Percentiles rank a stretch among this genome's conserved stretches.
These are phyloP conservation scores for Drosophila longiperda DNA, from an alignment of 2,888 invertebrate species.

Conservation along the genomic window DNA sequence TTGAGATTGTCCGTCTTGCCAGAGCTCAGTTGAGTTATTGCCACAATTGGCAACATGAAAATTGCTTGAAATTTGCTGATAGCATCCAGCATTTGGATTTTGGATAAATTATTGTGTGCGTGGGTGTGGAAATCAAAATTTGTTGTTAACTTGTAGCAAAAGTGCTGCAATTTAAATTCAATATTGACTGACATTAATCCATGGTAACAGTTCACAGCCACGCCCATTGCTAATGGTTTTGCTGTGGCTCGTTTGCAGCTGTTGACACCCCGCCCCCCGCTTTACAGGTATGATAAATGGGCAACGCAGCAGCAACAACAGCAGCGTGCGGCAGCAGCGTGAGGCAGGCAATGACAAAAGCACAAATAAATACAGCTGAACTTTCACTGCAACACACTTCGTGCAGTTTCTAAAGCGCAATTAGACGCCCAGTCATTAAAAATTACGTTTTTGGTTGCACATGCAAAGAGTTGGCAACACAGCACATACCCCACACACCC, in stretches of 20 bases:
- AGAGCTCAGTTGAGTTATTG: constrained; percentile 50
- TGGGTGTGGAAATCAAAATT: background rate
- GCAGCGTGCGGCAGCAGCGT: constrained; percentile 40
- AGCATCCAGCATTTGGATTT: constrained; percentile 20
- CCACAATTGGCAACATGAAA: constrained; percentile 33
- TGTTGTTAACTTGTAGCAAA: background rate
- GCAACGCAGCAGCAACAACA: constrained; percentile 30
- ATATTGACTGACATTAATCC: constrained; percentile 19
- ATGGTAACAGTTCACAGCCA: background rate
- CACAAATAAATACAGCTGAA: constrained; percentile 44
- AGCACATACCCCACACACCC: background rate
- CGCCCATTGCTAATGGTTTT: constrained; percentile 40
- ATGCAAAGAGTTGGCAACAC: constrained; percentile 50
- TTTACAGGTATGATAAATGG: constrained; percentile 66
- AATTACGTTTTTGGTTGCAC: constrained; percentile 70
- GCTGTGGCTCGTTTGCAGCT: constrained; percentile 21
- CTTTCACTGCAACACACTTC: constrained; percentile 55
- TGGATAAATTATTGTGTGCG: constrained; percentile 15
- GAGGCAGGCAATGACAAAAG: constrained; percentile 53
- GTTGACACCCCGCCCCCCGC: constrained; percentile 50
- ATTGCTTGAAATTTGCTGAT: constrained; percentile 51
- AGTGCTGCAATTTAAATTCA: constrained; percentile 41
- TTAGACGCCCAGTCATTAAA: constrained; percentile 75
- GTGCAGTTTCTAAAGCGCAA: constrained; percentile 60
- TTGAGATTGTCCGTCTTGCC: constrained; percentile 55